These are phyloP conservation scores for Cheilosia grossa DNA, from an alignment of 2,888 invertebrate species.

Conservation along the genomic window DNA sequence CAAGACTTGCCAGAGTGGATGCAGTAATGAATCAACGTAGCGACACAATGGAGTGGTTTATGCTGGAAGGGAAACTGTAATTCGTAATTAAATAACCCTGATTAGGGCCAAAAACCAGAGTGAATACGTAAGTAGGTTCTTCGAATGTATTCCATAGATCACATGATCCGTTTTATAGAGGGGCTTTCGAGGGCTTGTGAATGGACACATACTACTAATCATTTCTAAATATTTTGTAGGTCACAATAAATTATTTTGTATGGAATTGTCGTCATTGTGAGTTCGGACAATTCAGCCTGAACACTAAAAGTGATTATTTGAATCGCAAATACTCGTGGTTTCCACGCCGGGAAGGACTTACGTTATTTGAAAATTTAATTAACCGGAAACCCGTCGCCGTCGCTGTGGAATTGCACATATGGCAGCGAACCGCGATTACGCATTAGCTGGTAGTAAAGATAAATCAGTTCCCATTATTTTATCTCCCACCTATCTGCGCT, in stretches of 20 bases:
- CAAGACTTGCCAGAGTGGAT: constrained; percentile 21
- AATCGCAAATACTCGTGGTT: neutral
- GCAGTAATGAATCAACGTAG: neutral
- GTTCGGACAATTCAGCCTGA: too few species aligned
- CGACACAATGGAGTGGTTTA: constrained; percentile 8
- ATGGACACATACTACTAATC: too few species aligned
- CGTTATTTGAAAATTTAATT: neutral
- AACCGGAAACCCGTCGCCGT: constrained; percentile 1
- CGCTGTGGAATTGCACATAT: neutral
- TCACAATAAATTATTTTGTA: too few species aligned
- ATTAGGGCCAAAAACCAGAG: neutral
- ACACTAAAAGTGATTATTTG: too few species aligned
- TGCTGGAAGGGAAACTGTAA: constrained; percentile 2
- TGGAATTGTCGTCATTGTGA: too few species aligned
- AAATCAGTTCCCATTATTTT: constrained; percentile 12
- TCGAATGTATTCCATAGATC: too few species aligned
- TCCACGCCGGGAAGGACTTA: neutral
- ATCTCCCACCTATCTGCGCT: neutral
- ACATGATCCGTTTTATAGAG: too few species aligned
- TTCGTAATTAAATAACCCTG: neutral
- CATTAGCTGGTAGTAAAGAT: constrained; percentile 8
- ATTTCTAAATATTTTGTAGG: too few species aligned
- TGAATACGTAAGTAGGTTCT: neutral
- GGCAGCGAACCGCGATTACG: neutral
- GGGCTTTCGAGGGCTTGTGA: too few species aligned